Percentiles rank a stretch among this genome's conserved stretches.
phyloP scores from a whole-genome alignment of 2,888 invertebrate genomes.

The Cenopis cana region DNA sequence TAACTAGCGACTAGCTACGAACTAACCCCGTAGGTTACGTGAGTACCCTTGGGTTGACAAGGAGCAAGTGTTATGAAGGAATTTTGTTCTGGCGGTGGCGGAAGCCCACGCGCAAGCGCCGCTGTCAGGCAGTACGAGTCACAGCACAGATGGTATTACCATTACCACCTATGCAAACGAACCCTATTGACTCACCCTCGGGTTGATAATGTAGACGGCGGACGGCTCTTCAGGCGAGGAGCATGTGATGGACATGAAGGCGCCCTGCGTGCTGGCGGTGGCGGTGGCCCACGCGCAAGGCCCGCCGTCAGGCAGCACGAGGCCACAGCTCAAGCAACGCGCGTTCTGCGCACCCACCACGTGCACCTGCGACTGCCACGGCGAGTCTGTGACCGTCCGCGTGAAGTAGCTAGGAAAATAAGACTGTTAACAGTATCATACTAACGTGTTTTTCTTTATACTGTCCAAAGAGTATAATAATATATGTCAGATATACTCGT shows the following conservation, averaged over 20 bases:
- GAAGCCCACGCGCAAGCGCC: constrained; percentile 85
- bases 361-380: constrained; percentile 90
- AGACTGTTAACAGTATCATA: too few relatives aligned
- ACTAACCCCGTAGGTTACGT: constrained; percentile 46
- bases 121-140: constrained; percentile 82
- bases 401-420: constrained; percentile 88
- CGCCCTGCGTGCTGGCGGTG: constrained; percentile 86
- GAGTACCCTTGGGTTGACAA: constrained; percentile 79
- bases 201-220: constrained; percentile 81
- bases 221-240: constrained; percentile 88
- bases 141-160: constrained; percentile 85
- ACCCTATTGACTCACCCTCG: constrained; percentile 62
- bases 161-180: too few relatives aligned
- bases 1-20: too few relatives aligned
- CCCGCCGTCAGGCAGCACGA: constrained; percentile 83
- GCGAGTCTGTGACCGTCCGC: constrained; percentile 86
- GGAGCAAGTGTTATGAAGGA: constrained; percentile 88
- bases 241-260: constrained; percentile 89
- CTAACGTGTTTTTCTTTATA: too few relatives aligned
- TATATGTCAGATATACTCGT: too few relatives aligned
- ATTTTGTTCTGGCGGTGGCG: constrained; percentile 86
- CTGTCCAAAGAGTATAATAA: too few relatives aligned
- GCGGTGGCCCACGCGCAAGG: constrained; percentile 86
- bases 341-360: constrained; percentile 78
- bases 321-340: constrained; percentile 89